These are phyloP conservation scores for Anguilla japonica DNA, from an alignment of 2,113 vertebrate species.

Conservation along the genomic window DNA sequence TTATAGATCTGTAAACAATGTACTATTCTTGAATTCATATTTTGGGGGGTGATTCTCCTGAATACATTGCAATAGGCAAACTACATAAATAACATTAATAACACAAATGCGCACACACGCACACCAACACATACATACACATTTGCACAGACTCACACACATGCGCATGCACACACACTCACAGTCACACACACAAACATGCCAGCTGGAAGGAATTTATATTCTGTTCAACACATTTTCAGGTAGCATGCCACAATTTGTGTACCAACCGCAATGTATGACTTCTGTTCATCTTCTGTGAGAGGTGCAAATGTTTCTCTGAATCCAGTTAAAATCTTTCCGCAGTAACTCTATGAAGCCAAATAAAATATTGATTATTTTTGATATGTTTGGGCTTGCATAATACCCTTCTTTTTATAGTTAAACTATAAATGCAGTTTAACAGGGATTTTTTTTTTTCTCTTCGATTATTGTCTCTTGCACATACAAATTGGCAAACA, in stretches of 20 bases:
- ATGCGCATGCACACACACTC: background rate
- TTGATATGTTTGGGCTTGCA: background rate
- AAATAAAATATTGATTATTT: too few species aligned
- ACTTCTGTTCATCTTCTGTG: background rate
- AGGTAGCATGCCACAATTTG: background rate
- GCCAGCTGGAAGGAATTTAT: too few species aligned
- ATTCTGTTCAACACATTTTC: background rate
- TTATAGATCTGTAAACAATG: background rate
- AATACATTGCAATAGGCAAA: background rate
- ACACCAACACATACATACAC: too few species aligned
- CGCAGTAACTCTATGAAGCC: background rate
- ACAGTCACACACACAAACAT: background rate
- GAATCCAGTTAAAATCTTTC: background rate
- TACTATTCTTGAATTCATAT: background rate
- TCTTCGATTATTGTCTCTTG: background rate
- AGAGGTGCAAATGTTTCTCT: background rate
- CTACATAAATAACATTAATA: background rate
- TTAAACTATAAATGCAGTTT: background rate
- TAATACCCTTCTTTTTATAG: background rate
- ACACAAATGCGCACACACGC: too few species aligned
- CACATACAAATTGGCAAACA: background rate
- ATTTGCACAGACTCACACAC: too few species aligned
- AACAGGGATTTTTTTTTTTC: background rate
- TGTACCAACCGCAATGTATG: background rate
- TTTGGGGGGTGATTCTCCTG: background rate